Evolutionary conservation across 2,797 vertebrate species (phyloP).

Genomic region (Champsocephalus gunnari): DNA sequence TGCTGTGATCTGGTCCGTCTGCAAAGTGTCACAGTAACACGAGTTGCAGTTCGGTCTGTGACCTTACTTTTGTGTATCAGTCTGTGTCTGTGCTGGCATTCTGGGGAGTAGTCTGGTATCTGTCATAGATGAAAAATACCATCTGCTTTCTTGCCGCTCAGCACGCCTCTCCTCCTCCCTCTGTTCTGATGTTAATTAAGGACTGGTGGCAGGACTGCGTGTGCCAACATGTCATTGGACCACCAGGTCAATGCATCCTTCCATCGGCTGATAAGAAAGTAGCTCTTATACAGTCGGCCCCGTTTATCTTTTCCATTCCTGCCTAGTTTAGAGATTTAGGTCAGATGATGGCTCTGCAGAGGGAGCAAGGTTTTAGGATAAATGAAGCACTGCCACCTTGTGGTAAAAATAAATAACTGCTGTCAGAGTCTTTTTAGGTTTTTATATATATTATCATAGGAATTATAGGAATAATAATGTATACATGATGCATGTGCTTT

Average conservation of each 20-base stretch:
- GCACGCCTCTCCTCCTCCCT: constrained; percentile 64
- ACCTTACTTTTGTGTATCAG: constrained; percentile 38
- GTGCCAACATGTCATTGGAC: constrained; percentile 31
- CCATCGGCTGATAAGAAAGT: constrained; percentile 35
- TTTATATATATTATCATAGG: too few relatives aligned
- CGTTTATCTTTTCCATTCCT: constrained; percentile 56
- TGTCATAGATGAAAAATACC: constrained; percentile 73
- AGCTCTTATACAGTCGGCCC: constrained; percentile 47
- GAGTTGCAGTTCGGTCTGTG: constrained; percentile 26
- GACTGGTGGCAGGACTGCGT: constrained; percentile 30
- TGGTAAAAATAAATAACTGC: constrained; percentile 49
- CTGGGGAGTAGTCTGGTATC: constrained; percentile 62
- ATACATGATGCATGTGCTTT: too few relatives aligned
- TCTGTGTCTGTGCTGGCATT: constrained; percentile 49
- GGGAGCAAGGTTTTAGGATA: constrained; percentile 28
- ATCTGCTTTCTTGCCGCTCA: constrained; percentile 78
- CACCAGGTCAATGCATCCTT: constrained; percentile 34
- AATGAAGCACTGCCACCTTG: constrained; percentile 74
- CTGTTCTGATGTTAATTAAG: constrained; percentile 61
- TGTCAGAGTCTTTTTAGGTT: not conserved
- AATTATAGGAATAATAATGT: too few relatives aligned
- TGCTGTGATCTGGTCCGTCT: constrained; percentile 18
- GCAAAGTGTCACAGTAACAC: constrained; percentile 21
- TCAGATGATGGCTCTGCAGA: constrained; percentile 76
- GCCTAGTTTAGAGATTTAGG: constrained; percentile 77